Conservation (phyloP, 2,888 invertebrate genomes). For the Spisula solida region DNA sequence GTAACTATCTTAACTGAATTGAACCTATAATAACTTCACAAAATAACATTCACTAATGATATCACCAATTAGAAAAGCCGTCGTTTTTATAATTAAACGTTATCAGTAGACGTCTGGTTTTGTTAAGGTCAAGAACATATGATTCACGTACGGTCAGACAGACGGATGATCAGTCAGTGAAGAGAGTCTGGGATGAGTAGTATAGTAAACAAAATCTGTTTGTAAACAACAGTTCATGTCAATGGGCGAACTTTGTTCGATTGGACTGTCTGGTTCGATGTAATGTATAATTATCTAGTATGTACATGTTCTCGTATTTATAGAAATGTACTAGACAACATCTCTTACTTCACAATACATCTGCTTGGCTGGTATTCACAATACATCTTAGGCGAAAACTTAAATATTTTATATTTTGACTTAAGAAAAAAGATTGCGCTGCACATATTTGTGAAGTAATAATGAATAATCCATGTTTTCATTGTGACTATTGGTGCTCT, state of each 20-base stretch:
- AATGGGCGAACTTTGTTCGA: background rate
- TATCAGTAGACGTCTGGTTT: slow-evolving; percentile 4
- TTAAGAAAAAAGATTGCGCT: no score
- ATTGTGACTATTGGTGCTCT: no score
- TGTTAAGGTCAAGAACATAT: background rate
- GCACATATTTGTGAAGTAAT: no score
- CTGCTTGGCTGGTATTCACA: no score
- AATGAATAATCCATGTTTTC: no score
- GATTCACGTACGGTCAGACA: slow-evolving; percentile 2
- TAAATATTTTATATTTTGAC: no score
- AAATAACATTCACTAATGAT: background rate
- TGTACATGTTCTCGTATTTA: background rate
- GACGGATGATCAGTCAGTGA: slow-evolving; percentile 12
- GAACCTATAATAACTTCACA: background rate
- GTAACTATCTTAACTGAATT: background rate
- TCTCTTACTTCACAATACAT: background rate
- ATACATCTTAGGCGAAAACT: no score
- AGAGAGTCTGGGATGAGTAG: background rate
- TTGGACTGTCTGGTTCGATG: background rate
- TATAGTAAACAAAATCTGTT: background rate
- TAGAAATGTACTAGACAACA: background rate
- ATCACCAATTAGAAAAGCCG: background rate
- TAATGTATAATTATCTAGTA: no score
- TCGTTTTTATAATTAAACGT: background rate
- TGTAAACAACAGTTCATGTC: background rate